phyloP scores from a whole-genome alignment of 2,797 vertebrate genomes.

The Gallinago solitaria region DNA sequence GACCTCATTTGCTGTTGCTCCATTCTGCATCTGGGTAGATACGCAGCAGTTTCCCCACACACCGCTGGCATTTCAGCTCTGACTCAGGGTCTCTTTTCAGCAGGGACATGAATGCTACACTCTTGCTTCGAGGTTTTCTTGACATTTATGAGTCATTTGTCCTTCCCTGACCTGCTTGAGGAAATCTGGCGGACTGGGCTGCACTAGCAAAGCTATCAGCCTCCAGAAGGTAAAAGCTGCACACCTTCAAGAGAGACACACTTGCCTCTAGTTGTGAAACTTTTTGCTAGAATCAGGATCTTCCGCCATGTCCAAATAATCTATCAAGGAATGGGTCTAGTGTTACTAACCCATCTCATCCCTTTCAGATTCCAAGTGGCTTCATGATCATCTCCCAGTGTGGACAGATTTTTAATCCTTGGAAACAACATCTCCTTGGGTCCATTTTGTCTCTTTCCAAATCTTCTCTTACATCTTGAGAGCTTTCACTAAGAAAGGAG shows the following conservation, averaged over 20 bases:
- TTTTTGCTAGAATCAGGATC: background rate
- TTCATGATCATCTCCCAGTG: background rate
- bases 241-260: background rate
- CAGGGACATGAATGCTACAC: background rate
- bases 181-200: background rate
- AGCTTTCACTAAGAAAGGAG: background rate
- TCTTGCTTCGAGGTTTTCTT: background rate
- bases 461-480: background rate
- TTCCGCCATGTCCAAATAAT: background rate
- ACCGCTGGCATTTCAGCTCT: background rate
- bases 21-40: background rate
- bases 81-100: constrained; percentile 6
- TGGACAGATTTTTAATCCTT: background rate
- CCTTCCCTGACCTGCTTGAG: background rate
- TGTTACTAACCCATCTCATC: background rate
- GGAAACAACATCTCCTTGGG: background rate
- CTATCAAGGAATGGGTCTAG: background rate
- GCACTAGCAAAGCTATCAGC: background rate
- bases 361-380: background rate
- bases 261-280: background rate
- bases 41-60: background rate
- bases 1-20: background rate
- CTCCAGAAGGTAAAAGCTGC: background rate
- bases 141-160: background rate
- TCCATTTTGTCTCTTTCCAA: background rate